Evolutionary conservation across 2,113 vertebrate genomes (phyloP), one percentile per base, ranked within the genome.

Genomic region (Entomyzon cyanotis): DNA sequence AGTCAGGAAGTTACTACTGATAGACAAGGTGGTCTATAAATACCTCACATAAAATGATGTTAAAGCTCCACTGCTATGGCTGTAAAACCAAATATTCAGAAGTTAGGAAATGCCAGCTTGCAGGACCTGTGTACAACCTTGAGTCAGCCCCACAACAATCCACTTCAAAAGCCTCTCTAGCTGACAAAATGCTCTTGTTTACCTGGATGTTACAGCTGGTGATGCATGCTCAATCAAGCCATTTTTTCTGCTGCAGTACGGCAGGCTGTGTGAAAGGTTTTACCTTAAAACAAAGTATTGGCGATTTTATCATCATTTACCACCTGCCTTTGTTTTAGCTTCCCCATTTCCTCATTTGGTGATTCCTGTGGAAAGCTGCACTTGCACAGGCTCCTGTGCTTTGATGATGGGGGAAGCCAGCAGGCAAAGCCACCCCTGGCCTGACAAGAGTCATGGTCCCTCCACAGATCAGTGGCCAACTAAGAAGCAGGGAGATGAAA

Each of bases 381-480:
- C 23, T 88, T 46, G 37, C 12, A 42, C 3, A 15, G 23, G 8
- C 9, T 71, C 58, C 77, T 37, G 31, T 44, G 65, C 49, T 76
- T 64, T 0, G 1, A n/a, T 80, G 18, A 52, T 15, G 15, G 53
- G n/a, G 14, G 11, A 88, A 73, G 31, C 19, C 59, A 44, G 64
- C 11, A 1, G 76, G 37, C 4, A 75, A 75, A 74, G 50, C 4
- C 28, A 24, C 15, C 30, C 24, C 22, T 24, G 25, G 19, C 33
- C 46, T 62, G 25, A 31, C 10, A 2, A 24, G n/a, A 49, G 16
- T 10, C 39, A 4, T 12, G n/a, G 2, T 84, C 19, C 5, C 49
- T 67, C 62, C n/a, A 9, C 0, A 6, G 47, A 33, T 75, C 5
- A 0, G 41, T 1, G 4, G 42, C 27, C 2, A 4, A 25, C 30